Conservation (phyloP, 2,888 invertebrate genomes). For the Nephrocerus scutellatus region DNA sequence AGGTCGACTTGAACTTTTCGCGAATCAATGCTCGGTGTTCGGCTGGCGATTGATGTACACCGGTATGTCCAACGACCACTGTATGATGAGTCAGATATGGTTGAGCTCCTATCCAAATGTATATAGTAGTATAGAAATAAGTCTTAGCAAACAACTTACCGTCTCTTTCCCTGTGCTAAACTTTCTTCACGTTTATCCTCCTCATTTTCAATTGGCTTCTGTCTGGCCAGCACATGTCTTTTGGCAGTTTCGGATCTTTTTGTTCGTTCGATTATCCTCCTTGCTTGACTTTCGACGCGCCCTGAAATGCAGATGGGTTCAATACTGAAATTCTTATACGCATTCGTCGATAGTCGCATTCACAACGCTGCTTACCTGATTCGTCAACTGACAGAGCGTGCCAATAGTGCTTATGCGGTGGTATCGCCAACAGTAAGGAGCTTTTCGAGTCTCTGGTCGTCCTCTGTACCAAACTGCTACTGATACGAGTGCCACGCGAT, state of each 20-base stretch:
- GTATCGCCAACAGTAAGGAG: slow-evolving; percentile 54
- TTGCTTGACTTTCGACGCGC: slow-evolving; percentile 29
- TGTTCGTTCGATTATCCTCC: slow-evolving; percentile 57
- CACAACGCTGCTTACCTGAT: slow-evolving; percentile 47
- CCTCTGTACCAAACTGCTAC: slow-evolving; percentile 43
- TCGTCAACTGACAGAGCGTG: slow-evolving; percentile 80
- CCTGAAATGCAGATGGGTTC: too few relatives aligned
- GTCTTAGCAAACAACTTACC: too few relatives aligned
- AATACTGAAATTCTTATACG: slow-evolving; percentile 10
- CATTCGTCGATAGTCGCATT: slow-evolving; percentile 7
- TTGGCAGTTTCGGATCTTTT: slow-evolving; percentile 57
- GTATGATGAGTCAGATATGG: slow-evolving; percentile 44
- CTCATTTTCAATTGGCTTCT: slow-evolving; percentile 68
- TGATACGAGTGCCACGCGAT: slow-evolving; percentile 34
- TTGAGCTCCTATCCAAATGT: slow-evolving; percentile 35
- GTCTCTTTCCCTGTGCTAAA: slow-evolving; percentile 34
- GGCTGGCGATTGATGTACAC: slow-evolving; percentile 41
- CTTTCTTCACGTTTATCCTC: slow-evolving; percentile 40
- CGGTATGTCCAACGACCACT: slow-evolving; percentile 43
- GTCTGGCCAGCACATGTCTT: slow-evolving; percentile 66
- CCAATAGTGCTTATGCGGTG: slow-evolving; percentile 52
- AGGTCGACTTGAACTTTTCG: slow-evolving; percentile 44
- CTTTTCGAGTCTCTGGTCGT: slow-evolving; percentile 46
- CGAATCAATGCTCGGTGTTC: slow-evolving; percentile 46
- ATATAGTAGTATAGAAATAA: background rate